These are phyloP conservation scores for Etheostoma spectabile DNA, from an alignment of 2,113 vertebrate species.

Conservation along the genomic window DNA sequence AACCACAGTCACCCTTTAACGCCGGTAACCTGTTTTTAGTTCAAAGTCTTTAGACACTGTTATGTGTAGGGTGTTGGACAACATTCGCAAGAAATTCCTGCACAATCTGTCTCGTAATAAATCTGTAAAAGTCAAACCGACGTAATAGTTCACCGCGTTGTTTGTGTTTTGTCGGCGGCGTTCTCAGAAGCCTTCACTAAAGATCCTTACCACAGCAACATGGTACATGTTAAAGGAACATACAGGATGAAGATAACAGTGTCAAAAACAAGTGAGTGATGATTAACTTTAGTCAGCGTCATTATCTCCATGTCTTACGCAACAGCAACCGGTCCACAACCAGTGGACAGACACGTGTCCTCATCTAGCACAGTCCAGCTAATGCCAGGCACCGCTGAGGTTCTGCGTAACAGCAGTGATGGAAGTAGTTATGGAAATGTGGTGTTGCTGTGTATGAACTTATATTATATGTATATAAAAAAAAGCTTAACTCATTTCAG, in stretches of 20 bases:
- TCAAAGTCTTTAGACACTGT: too few relatives aligned
- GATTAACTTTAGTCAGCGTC: conserved; percentile 40
- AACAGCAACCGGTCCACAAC: conserved; percentile 14
- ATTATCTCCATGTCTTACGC: conserved; percentile 42
- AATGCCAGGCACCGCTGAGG: too few relatives aligned
- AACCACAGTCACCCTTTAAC: not conserved
- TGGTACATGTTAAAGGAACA: not conserved
- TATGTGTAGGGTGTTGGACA: too few relatives aligned
- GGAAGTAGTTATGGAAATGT: too few relatives aligned
- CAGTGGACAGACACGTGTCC: not conserved
- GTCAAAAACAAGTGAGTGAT: conserved; percentile 66
- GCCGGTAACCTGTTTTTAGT: not conserved
- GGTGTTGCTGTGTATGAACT: too few relatives aligned
- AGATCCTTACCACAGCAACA: not conserved
- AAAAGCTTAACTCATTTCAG: too few relatives aligned
- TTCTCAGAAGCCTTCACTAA: not conserved
- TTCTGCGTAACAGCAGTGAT: too few relatives aligned
- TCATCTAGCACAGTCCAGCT: not conserved
- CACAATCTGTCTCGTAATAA: not conserved
- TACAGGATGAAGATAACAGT: not conserved
- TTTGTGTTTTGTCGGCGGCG: not conserved
- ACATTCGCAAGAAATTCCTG: not conserved
- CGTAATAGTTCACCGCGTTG: not conserved
- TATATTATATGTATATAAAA: too few relatives aligned
- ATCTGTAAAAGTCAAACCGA: not conserved